A percentile compares a stretch with the other conserved stretches of the same genome.
phyloP scores from a whole-genome alignment of 2,888 invertebrate genomes.

The Liodrosophila aerea region DNA sequence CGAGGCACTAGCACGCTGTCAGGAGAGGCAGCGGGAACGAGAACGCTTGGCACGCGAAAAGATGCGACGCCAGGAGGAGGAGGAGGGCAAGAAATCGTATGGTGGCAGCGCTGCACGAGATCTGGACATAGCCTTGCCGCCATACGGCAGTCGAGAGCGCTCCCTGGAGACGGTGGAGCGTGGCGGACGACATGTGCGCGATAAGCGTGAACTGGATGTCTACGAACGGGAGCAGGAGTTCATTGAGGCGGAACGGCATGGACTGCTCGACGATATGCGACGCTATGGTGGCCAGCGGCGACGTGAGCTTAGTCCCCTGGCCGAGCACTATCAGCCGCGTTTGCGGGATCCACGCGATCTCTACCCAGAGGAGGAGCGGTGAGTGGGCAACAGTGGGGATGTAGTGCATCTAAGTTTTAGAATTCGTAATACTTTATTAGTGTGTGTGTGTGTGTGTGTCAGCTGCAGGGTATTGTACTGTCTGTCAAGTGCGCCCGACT shows the following conservation, averaged over 20 bases:
- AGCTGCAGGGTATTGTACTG: too few species aligned
- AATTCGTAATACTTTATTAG: too few species aligned
- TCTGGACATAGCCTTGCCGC: constrained; percentile 83
- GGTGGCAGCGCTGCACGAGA: constrained; percentile 81
- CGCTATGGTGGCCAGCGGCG: constrained; percentile 79
- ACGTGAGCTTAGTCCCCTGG: constrained; percentile 76
- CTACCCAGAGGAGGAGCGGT: constrained; percentile 79
- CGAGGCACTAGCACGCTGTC: constrained; percentile 87
- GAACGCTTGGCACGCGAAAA: constrained; percentile 83
- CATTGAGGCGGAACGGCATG: constrained; percentile 74
- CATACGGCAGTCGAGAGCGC: constrained; percentile 80
- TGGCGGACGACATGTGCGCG: constrained; percentile 61
- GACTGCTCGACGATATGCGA: constrained; percentile 77
- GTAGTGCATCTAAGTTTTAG: constrained; percentile 46
- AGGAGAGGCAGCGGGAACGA: constrained; percentile 85
- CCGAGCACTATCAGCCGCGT: constrained; percentile 75
- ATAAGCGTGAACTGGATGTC: constrained; percentile 72
- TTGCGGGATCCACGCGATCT: constrained; percentile 78
- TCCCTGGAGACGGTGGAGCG: constrained; percentile 76
- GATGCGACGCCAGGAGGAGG: constrained; percentile 82
- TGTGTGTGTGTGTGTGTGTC: too few species aligned
- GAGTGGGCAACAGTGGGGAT: too few species aligned
- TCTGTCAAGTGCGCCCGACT: too few species aligned
- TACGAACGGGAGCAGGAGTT: constrained; percentile 76
- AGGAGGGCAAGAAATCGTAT: constrained; percentile 71